Conservation (phyloP, 2,113 vertebrate genomes). For the Channa maculata region DNA sequence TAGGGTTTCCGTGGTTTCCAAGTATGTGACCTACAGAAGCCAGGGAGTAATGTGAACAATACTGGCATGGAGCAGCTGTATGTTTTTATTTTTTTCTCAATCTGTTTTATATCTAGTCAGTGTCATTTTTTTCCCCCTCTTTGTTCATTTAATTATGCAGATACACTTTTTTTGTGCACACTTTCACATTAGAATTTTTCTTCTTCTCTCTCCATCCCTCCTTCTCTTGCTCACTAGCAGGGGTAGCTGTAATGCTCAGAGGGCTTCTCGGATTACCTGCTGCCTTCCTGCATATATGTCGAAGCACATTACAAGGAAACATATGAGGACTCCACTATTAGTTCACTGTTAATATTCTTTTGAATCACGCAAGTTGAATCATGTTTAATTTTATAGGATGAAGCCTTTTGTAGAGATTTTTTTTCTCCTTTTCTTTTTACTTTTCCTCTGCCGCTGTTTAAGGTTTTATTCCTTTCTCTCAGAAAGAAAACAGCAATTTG, state of each 20-base stretch:
- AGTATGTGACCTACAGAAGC: slow-evolving; percentile 55
- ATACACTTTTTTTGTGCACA: neutral
- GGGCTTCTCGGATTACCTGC: slow-evolving; percentile 68
- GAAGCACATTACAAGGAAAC: slow-evolving; percentile 29
- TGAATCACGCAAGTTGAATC: slow-evolving; percentile 51
- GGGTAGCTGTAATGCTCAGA: slow-evolving; percentile 33
- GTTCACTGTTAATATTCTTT: slow-evolving; percentile 53
- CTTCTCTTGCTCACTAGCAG: slow-evolving; percentile 12
- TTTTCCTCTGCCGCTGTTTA: slow-evolving; percentile 47
- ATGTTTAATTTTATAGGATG: slow-evolving; percentile 47
- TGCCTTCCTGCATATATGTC: slow-evolving; percentile 45
- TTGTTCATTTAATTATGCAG: slow-evolving; percentile 6
- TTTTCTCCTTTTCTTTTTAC: neutral
- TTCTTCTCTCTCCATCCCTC: neutral
- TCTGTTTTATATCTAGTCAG: neutral
- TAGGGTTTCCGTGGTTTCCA: slow-evolving; percentile 56
- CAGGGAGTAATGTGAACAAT: slow-evolving; percentile 27
- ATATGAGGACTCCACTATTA: slow-evolving; percentile 31
- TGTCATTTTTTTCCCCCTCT: neutral
- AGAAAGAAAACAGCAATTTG: slow-evolving; percentile 37
- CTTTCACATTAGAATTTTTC: slow-evolving; percentile 13
- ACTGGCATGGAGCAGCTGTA: neutral
- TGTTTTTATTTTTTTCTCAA: neutral
- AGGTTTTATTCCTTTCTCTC: slow-evolving; percentile 42
- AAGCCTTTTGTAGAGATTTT: slow-evolving; percentile 24